These are phyloP conservation scores for Pocota personata DNA, from an alignment of 2,888 invertebrate genomes.

Conservation along the genomic window DNA sequence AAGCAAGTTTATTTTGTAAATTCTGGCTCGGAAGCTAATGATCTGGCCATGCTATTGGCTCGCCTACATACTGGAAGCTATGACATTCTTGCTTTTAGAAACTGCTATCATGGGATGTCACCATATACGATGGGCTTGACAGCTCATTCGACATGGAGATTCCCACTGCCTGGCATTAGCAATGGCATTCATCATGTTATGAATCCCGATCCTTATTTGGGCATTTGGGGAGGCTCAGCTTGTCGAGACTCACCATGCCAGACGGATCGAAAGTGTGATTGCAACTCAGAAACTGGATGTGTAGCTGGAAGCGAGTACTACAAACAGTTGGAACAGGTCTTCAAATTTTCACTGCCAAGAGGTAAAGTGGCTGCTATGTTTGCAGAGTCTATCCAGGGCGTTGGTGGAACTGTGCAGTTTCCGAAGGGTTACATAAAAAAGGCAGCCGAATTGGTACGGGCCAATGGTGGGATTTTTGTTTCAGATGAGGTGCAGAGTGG, in stretches of 20 bases:
- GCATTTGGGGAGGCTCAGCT: slow-evolving; percentile 93
- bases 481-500: slow-evolving; percentile 99
- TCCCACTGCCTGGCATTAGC: slow-evolving; percentile 87
- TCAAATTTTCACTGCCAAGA: slow-evolving; percentile 90
- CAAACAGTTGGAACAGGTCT: slow-evolving; percentile 88
- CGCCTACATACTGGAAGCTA: slow-evolving; percentile 92
- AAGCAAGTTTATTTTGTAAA: slow-evolving; percentile 97
- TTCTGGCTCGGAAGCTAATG: slow-evolving; percentile 99
- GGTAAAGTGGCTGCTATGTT: slow-evolving; percentile 94
- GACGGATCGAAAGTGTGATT: slow-evolving; percentile 87
- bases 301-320: slow-evolving; percentile 91
- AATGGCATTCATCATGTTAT: slow-evolving; percentile 93
- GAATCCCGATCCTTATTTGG: slow-evolving; percentile 96
- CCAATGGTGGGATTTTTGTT: slow-evolving; percentile 93
- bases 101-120: slow-evolving; percentile 96
- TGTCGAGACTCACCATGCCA: slow-evolving; percentile 95
- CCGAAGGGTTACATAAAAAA: slow-evolving; percentile 93
- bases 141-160: slow-evolving; percentile 91
- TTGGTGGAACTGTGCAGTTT: slow-evolving; percentile 96
- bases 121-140: slow-evolving; percentile 92
- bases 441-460: slow-evolving; percentile 90
- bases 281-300: slow-evolving; percentile 85
- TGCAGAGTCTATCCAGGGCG: slow-evolving; percentile 98
- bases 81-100: slow-evolving; percentile 93
- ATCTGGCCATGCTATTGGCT: slow-evolving; percentile 94